Evolutionary conservation across 2,888 invertebrate species (phyloP).

Genomic region (Zaprionus obscuricornis): DNA sequence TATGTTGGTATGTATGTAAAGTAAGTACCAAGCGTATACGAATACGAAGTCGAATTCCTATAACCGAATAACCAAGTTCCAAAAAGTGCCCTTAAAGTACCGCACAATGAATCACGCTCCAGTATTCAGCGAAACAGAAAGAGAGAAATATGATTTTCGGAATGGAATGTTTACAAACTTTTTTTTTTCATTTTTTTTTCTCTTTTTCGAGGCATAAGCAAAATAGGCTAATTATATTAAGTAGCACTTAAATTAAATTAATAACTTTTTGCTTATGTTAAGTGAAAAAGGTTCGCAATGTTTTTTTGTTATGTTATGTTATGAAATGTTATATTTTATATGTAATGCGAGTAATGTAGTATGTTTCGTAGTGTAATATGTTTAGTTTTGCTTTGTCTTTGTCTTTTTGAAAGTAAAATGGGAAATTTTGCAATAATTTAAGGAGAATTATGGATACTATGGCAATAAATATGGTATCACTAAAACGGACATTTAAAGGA

Average conservation of each 20-base stretch:
- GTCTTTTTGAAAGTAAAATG: no score
- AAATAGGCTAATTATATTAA: conserved; percentile 35
- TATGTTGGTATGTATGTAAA: no score
- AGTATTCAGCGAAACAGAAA: background rate
- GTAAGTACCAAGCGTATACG: conserved; percentile 5
- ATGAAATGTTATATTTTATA: no score
- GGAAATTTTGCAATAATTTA: no score
- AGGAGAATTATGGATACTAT: no score
- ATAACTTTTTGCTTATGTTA: conserved; percentile 2
- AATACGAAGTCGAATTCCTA: background rate
- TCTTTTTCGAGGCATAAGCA: background rate
- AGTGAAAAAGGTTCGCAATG: conserved; percentile 8
- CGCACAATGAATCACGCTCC: conserved; percentile 35
- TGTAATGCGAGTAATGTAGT: no score
- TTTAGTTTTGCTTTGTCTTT: no score
- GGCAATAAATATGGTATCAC: no score
- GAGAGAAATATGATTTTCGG: background rate
- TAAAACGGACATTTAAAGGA: no score
- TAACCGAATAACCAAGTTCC: conserved; percentile 8
- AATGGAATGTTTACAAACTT: conserved; percentile 14
- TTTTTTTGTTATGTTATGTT: background rate
- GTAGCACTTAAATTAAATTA: conserved; percentile 19
- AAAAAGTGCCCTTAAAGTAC: conserved; percentile 28
- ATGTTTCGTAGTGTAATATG: no score
- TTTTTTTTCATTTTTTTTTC: no score